phyloP scores from a whole-genome alignment of 2,113 vertebrate species.

The Elaphurus davidianus region DNA sequence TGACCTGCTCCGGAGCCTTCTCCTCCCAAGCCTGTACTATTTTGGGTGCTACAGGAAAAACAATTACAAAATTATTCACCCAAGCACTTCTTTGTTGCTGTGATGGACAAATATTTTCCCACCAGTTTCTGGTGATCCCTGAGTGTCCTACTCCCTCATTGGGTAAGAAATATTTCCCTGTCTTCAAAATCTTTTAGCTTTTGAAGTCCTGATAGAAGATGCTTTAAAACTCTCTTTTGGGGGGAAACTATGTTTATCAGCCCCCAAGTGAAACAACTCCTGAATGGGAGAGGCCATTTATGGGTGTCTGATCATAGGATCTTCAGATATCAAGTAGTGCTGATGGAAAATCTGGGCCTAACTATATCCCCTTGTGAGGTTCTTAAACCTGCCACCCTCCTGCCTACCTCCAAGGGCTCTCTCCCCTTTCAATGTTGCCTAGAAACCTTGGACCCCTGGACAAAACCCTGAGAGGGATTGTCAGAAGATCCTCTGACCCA shows the following conservation, averaged over 20 bases:
- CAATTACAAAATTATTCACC: background rate
- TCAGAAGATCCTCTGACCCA: background rate
- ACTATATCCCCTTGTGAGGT: background rate
- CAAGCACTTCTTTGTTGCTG: background rate
- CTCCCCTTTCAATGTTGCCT: background rate
- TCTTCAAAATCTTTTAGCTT: background rate
- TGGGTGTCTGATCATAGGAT: background rate
- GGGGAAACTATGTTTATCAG: background rate
- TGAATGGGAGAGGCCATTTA: background rate
- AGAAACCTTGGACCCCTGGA: background rate
- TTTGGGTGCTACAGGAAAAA: background rate
- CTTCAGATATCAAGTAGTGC: background rate
- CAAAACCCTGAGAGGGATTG: background rate
- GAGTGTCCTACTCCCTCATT: background rate
- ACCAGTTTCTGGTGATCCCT: background rate
- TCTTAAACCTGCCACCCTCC: background rate
- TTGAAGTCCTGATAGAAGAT: background rate
- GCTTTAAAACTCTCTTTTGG: background rate
- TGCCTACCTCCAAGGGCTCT: background rate
- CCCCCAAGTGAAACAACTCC: background rate
- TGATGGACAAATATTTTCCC: background rate
- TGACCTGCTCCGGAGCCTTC: rapidly evolving
- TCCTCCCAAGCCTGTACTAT: background rate
- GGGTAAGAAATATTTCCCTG: background rate
- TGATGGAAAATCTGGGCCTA: background rate